These are phyloP conservation scores for Pygoscelis antarcticus DNA, from an alignment of 2,113 vertebrate species.

Conservation along the genomic window DNA sequence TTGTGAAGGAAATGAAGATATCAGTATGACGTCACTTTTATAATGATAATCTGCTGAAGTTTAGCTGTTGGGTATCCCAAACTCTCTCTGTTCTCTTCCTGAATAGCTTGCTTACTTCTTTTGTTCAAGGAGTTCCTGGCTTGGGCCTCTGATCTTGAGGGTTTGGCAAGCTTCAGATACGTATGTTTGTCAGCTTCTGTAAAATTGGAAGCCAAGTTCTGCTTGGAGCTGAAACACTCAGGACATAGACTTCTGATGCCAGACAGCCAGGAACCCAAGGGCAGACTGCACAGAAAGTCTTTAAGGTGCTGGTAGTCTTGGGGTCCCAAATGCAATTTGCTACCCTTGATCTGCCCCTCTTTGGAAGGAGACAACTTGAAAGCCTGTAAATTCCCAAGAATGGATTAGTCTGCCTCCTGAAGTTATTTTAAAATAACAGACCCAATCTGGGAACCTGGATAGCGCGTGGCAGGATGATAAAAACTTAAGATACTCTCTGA, in stretches of 20 bases:
- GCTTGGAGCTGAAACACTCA: neutral
- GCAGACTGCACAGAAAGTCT: neutral
- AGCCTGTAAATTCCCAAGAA: neutral
- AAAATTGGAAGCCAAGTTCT: neutral
- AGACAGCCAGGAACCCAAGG: neutral
- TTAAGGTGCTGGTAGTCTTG: neutral
- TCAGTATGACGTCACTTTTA: neutral
- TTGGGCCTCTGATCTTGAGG: neutral
- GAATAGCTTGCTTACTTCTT: neutral
- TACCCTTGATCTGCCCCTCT: neutral
- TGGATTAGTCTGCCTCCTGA: neutral
- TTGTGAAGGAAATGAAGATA: neutral
- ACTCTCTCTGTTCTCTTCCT: neutral
- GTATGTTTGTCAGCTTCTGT: neutral
- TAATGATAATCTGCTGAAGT: neutral
- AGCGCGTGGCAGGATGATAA: neutral
- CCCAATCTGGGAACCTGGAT: neutral
- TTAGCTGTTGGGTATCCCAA: neutral
- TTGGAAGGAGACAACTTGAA: neutral
- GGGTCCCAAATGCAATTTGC: neutral
- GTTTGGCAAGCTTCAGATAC: neutral
- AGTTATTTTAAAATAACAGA: neutral
- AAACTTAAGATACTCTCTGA: neutral
- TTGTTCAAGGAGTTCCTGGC: neutral
- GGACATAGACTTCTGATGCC: neutral